Evolutionary conservation across 2,797 vertebrate genomes (phyloP).

Genomic region (Tachyglossus aculeatus): DNA sequence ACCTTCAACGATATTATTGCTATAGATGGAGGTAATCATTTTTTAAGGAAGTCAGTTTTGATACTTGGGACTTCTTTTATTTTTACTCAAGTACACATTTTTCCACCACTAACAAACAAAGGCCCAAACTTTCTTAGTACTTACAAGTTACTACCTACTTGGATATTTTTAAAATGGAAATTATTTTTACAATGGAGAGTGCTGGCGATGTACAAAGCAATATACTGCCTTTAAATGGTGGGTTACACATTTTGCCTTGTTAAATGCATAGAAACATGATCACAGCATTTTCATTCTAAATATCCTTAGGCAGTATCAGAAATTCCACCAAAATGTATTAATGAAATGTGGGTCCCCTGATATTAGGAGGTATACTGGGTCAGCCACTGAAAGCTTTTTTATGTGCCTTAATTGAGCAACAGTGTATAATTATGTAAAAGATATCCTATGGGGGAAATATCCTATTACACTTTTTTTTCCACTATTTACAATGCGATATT

Average conservation of each 20-base stretch:
- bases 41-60: slow-evolving; percentile 34
- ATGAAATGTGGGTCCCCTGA: neutral
- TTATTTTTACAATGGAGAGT: slow-evolving; percentile 16
- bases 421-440: neutral
- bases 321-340: neutral
- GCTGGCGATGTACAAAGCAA: neutral
- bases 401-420: neutral
- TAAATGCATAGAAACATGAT: neutral
- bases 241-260: neutral
- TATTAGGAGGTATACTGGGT: slow-evolving; percentile 9
- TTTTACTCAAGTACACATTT: too few species aligned
- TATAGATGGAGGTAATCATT: slow-evolving; percentile 11
- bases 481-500: too few species aligned
- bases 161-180: slow-evolving; percentile 9
- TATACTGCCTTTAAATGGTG: slow-evolving; percentile 18
- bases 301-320: neutral
- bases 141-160: neutral
- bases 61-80: neutral
- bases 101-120: too few species aligned
- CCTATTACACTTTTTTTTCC: slow-evolving; percentile 2
- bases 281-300: neutral
- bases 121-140: slow-evolving; percentile 26
- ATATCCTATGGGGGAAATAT: neutral
- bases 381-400: neutral
- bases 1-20: slow-evolving; percentile 8